A percentile compares a stretch with the other conserved stretches of the same genome.
Conservation (phyloP, 2,888 invertebrate genomes). For the Cryptocephalus moraei region DNA sequence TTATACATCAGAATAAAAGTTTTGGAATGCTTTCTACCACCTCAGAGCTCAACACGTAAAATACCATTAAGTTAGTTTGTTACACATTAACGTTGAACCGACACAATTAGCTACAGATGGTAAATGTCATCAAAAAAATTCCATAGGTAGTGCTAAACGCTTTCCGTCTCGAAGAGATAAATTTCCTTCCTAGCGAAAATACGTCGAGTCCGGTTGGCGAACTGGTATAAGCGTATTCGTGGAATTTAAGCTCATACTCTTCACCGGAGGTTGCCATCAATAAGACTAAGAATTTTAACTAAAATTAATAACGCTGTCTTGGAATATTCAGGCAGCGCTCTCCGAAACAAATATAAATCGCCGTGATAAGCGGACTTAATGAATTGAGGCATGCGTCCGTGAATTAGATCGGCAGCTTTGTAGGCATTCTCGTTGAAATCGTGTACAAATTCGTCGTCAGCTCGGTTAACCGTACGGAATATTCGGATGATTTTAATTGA, state of each 20-base stretch:
- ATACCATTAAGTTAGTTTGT: too few relatives aligned
- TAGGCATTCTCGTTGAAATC: constrained; percentile 25
- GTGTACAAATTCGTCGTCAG: constrained; percentile 16
- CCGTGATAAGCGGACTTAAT: constrained; percentile 25
- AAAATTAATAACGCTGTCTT: constrained; percentile 31
- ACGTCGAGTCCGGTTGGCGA: not conserved
- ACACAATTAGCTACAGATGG: too few relatives aligned
- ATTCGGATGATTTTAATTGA: constrained; percentile 2
- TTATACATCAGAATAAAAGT: too few relatives aligned
- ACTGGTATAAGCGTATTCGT: constrained; percentile 10
- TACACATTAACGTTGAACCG: too few relatives aligned
- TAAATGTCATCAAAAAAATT: too few relatives aligned
- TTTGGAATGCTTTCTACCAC: too few relatives aligned
- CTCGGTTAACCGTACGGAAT: constrained; percentile 1
- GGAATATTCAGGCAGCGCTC: constrained; percentile 28
- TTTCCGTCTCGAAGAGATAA: too few relatives aligned
- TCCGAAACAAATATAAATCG: constrained; percentile 33
- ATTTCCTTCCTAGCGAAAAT: too few relatives aligned
- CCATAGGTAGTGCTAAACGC: too few relatives aligned
- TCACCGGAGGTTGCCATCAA: constrained; percentile 23
- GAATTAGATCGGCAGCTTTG: constrained; percentile 26
- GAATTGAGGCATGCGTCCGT: constrained; percentile 26
- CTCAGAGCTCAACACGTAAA: too few relatives aligned
- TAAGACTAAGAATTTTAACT: constrained; percentile 32
- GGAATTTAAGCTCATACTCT: constrained; percentile 25